A percentile compares a stretch with the other conserved stretches of the same genome.
These are phyloP conservation scores for Sebastes minor DNA, from an alignment of 2,797 vertebrate genomes.

Conservation along the genomic window DNA sequence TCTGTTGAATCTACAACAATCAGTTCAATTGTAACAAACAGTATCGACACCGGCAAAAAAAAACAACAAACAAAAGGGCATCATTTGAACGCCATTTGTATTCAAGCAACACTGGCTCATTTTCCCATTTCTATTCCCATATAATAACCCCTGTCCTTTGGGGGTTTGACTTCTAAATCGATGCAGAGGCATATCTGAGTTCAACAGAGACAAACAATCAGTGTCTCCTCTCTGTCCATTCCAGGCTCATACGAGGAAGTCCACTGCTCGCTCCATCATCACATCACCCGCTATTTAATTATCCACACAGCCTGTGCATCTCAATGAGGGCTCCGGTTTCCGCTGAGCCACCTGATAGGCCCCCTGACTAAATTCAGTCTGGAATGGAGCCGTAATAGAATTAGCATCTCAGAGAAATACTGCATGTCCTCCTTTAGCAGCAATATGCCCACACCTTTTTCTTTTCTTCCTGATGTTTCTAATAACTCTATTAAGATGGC, in stretches of 20 bases:
- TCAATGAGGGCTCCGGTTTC: conserved; percentile 72
- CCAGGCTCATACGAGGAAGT: conserved; percentile 33
- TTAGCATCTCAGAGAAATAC: conserved; percentile 56
- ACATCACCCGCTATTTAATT: conserved; percentile 73
- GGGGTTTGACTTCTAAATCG: conserved; percentile 29
- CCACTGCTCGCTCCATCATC: conserved; percentile 53
- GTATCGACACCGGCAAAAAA: neutral
- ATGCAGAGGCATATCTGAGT: conserved; percentile 34
- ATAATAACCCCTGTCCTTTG: conserved; percentile 30
- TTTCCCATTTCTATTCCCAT: conserved; percentile 17
- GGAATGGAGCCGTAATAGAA: conserved; percentile 69
- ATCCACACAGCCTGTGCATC: conserved; percentile 61
- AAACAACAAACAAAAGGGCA: conserved; percentile 6
- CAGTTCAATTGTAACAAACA: conserved; percentile 17
- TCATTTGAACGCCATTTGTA: conserved; percentile 27
- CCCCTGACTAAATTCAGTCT: conserved; percentile 42
- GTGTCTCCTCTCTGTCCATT: conserved; percentile 23
- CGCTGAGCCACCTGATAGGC: conserved; percentile 68
- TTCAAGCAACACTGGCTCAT: conserved; percentile 31
- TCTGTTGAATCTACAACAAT: conserved; percentile 12
- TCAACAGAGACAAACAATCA: conserved; percentile 47
- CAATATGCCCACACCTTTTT: conserved; percentile 3
- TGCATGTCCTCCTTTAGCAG: conserved; percentile 34
- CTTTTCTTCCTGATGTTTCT: conserved; percentile 46
- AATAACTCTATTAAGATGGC: conserved; percentile 19